phyloP scores from a whole-genome alignment of 64 coral and sea anemone genomes.

The Montipora cactus region DNA sequence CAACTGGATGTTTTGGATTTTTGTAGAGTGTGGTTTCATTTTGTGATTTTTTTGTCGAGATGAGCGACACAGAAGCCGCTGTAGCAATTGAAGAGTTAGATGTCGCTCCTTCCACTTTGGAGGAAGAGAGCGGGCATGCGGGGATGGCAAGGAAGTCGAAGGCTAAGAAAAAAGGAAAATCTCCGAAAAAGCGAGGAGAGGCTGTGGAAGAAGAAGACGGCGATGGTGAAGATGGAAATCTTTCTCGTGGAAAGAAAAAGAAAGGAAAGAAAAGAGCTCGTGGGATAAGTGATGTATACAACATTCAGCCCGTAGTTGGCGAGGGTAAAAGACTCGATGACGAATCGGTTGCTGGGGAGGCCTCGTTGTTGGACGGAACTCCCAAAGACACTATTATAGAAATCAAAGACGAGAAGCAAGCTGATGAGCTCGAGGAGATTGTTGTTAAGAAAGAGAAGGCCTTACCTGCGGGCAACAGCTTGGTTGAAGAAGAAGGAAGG shows the following conservation, averaged over 20 bases:
- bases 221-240: background rate
- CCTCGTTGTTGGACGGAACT: background rate
- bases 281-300: background rate
- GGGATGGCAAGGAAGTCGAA: background rate
- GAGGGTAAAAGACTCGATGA: background rate
- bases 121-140: background rate
- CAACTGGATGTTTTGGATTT: background rate
- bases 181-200: background rate
- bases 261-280: slow-evolving; percentile 37
- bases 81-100: background rate
- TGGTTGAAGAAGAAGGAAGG: background rate
- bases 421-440: slow-evolving; percentile 18
- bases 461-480: background rate
- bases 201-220: background rate
- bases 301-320: background rate
- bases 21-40: background rate
- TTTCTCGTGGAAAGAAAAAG: slow-evolving; percentile 20
- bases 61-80: slow-evolving; percentile 15
- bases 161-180: slow-evolving; percentile 55
- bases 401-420: slow-evolving; percentile 11
- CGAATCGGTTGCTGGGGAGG: background rate
- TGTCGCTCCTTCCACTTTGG: background rate
- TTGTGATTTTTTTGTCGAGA: background rate
- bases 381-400: slow-evolving; percentile 30
- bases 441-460: slow-evolving; percentile 5